Evolutionary conservation across 2,888 invertebrate species (phyloP).

Genomic region (Metopia argyrocephala): DNA sequence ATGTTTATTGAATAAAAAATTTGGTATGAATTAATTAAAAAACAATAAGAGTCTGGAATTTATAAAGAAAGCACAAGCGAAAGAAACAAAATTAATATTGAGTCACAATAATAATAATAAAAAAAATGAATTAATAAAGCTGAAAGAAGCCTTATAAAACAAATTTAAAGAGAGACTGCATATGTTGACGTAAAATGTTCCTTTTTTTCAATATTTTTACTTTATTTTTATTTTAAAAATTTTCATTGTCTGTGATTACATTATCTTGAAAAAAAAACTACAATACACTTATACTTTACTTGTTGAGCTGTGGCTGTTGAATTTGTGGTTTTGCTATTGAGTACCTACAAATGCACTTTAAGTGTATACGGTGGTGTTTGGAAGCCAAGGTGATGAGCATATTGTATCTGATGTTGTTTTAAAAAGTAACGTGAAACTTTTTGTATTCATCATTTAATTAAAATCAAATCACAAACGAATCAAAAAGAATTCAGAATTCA

Average conservation of each 20-base stretch:
- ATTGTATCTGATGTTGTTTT: neutral
- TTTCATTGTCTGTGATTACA: constrained; percentile 39
- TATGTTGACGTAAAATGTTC: constrained; percentile 31
- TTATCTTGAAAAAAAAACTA: constrained; percentile 27
- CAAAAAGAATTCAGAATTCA: constrained; percentile 15
- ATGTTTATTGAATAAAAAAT: neutral
- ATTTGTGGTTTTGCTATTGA: neutral
- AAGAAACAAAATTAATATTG: constrained; percentile 22
- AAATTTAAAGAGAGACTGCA: constrained; percentile 16
- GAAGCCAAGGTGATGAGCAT: constrained; percentile 41
- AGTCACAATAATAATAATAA: constrained; percentile 50
- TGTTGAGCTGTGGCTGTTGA: constrained; percentile 18
- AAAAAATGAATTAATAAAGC: constrained; percentile 1
- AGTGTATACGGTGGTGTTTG: constrained; percentile 1
- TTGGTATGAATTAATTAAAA: neutral
- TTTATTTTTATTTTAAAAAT: constrained; percentile 9
- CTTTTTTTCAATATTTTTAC: constrained; percentile 29
- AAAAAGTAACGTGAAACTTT: neutral
- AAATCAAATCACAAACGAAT: constrained; percentile 60
- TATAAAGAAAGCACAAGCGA: constrained; percentile 10
- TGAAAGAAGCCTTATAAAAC: constrained; percentile 55
- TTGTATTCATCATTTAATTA: constrained; percentile 54
- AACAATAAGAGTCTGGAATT: constrained; percentile 1
- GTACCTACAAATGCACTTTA: neutral
- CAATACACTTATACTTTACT: constrained; percentile 23